Evolutionary conservation across 2,888 invertebrate genomes (phyloP).

Genomic region (Dioctria rufipes): DNA sequence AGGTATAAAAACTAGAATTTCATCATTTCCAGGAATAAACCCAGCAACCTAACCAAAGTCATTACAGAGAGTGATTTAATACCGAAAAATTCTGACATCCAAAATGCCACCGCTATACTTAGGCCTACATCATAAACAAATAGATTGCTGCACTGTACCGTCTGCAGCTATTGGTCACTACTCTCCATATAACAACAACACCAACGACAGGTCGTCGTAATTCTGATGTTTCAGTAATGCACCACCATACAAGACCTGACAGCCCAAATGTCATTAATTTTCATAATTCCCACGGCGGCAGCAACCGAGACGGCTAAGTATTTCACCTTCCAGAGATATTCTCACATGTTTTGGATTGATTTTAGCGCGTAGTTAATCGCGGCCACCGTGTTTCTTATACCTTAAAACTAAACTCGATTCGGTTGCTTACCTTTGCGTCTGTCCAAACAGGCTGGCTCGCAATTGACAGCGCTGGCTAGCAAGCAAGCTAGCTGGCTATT

Average conservation of each 20-base stretch:
- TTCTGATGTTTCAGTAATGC: too few species aligned
- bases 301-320: too few species aligned
- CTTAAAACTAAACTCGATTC: constrained; percentile 2
- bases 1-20: too few species aligned
- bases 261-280: constrained; percentile 7
- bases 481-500: background rate
- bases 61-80: constrained; percentile 31
- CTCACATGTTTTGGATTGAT: background rate
- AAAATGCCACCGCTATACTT: constrained; percentile 1
- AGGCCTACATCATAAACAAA: too few species aligned
- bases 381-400: background rate
- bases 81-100: background rate
- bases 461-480: background rate
- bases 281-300: constrained; percentile 39
- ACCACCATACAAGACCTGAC: background rate
- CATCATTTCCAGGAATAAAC: background rate
- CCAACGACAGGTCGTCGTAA: too few species aligned
- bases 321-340: constrained; percentile 24
- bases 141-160: too few species aligned
- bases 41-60: background rate
- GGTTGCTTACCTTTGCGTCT: constrained; percentile 47
- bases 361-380: constrained; percentile 24
- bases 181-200: too few species aligned
- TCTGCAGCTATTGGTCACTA: too few species aligned
- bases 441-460: constrained; percentile 4